Percentiles rank a stretch among this genome's conserved stretches.
These are phyloP conservation scores for Eupithecia inturbata DNA, from an alignment of 2,888 invertebrate genomes.

Conservation along the genomic window DNA sequence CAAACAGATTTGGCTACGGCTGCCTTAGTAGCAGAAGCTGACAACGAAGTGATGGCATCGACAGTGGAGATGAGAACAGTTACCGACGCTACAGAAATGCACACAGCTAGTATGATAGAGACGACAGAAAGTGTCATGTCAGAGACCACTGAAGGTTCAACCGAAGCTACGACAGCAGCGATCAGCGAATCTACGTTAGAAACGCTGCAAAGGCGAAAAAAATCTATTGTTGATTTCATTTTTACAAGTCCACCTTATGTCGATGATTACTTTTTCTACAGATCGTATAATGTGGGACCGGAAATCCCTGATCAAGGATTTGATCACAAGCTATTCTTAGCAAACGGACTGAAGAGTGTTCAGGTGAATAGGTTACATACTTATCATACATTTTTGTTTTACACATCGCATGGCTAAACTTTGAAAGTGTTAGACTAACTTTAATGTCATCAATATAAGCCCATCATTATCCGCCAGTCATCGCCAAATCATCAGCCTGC, in stretches of 20 bases:
- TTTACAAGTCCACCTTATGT: constrained; percentile 71
- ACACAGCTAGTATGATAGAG: constrained; percentile 34
- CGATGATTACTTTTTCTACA: constrained; percentile 69
- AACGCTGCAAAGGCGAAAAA: constrained; percentile 71
- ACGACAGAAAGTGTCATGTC: constrained; percentile 36
- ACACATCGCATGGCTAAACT: not conserved
- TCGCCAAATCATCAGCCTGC: constrained; percentile 33
- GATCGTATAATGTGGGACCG: constrained; percentile 69
- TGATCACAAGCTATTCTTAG: constrained; percentile 70
- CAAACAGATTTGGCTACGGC: constrained; percentile 50
- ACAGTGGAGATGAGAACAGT: constrained; percentile 41
- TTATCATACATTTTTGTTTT: not conserved
- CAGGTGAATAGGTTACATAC: constrained; percentile 59
- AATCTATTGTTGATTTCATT: constrained; percentile 74
- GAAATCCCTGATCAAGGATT: constrained; percentile 54
- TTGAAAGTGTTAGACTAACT: not conserved
- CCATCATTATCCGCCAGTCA: constrained; percentile 35
- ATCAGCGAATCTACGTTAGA: constrained; percentile 59
- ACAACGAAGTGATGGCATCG: constrained; percentile 55
- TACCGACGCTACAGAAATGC: constrained; percentile 25
- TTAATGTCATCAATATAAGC: not conserved
- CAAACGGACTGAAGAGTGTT: constrained; percentile 73
- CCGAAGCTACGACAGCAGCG: constrained; percentile 44
- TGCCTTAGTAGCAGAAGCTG: constrained; percentile 52
- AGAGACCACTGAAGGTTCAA: constrained; percentile 31